phyloP scores from a whole-genome alignment of 2,888 invertebrate species.

The Odontocerum albicorne region DNA sequence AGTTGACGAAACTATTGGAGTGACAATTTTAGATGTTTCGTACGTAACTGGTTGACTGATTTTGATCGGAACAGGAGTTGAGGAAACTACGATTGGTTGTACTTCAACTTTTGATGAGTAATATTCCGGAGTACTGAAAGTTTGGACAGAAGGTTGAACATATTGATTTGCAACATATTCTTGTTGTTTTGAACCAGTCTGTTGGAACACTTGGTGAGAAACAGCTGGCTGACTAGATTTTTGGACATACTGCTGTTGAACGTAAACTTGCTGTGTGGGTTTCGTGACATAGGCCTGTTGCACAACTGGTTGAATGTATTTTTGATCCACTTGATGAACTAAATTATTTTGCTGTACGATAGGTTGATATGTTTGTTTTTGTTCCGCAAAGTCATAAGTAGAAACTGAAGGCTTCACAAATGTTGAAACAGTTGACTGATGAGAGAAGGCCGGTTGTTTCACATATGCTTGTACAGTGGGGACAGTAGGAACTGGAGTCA shows the following conservation, averaged over 20 bases:
- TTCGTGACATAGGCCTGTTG: slow-evolving; percentile 29
- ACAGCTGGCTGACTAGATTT: slow-evolving; percentile 43
- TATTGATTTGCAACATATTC: slow-evolving; percentile 41
- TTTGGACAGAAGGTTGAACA: slow-evolving; percentile 11
- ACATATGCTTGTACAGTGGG: slow-evolving; percentile 41
- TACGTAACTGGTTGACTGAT: slow-evolving; percentile 10
- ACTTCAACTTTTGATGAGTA: slow-evolving; percentile 37
- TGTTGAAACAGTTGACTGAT: slow-evolving; percentile 40
- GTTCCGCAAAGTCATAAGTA: slow-evolving; percentile 8
- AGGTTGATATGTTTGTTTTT: slow-evolving; percentile 38
- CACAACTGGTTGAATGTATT: slow-evolving; percentile 40
- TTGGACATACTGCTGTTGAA: slow-evolving; percentile 16
- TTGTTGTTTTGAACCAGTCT: slow-evolving; percentile 40
- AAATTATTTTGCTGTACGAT: slow-evolving; percentile 42
- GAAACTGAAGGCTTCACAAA: slow-evolving; percentile 25
- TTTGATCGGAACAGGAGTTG: slow-evolving; percentile 37
- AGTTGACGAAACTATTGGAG: slow-evolving; percentile 12
- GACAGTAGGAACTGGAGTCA: slow-evolving; percentile 47
- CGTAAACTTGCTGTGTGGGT: slow-evolving; percentile 13
- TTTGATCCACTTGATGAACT: slow-evolving; percentile 39
- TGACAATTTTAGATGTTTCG: slow-evolving; percentile 9
- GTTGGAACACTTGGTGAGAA: slow-evolving; percentile 51
- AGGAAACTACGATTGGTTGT: slow-evolving; percentile 29
- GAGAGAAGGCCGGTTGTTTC: slow-evolving; percentile 30
- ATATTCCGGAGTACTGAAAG: slow-evolving; percentile 43